These are phyloP conservation scores for Neomonachus schauinslandi DNA, from an alignment of 2,113 vertebrate genomes.

Conservation along the genomic window DNA sequence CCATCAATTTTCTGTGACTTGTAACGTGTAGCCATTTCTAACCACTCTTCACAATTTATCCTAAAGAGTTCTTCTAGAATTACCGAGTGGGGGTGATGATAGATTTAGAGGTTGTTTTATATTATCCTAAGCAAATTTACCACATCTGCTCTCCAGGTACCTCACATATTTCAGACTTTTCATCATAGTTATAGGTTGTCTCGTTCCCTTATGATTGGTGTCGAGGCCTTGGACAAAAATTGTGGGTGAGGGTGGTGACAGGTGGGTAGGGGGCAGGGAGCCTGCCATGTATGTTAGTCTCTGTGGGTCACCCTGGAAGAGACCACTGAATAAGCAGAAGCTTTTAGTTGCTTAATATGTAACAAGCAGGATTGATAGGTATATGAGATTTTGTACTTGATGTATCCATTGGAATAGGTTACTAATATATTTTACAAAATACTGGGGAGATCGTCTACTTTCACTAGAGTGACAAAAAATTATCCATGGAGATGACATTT, in stretches of 20 bases:
- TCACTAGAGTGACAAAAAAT: not conserved
- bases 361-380: not conserved
- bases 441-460: not conserved
- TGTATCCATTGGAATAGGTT: not conserved
- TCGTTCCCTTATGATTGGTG: not conserved
- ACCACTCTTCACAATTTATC: not conserved
- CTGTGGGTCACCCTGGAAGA: not conserved
- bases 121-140: slow-evolving; percentile 17
- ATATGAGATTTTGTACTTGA: not conserved
- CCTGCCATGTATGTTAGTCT: not conserved
- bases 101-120: slow-evolving; percentile 43
- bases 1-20: not conserved
- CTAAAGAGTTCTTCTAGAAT: slow-evolving; percentile 16
- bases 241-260: not conserved
- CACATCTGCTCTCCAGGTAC: slow-evolving; percentile 19
- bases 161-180: not conserved
- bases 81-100: not conserved
- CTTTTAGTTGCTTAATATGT: not conserved
- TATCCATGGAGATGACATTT: not conserved
- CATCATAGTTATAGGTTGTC: not conserved
- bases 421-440: not conserved
- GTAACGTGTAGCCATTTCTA: not conserved
- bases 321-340: not conserved
- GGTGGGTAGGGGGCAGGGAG: not conserved
- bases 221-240: not conserved